A percentile compares a stretch with the other conserved stretches of the same genome.
These are phyloP conservation scores for Pitangus sulphuratus DNA, from an alignment of 2,797 vertebrate genomes.

Conservation along the genomic window DNA sequence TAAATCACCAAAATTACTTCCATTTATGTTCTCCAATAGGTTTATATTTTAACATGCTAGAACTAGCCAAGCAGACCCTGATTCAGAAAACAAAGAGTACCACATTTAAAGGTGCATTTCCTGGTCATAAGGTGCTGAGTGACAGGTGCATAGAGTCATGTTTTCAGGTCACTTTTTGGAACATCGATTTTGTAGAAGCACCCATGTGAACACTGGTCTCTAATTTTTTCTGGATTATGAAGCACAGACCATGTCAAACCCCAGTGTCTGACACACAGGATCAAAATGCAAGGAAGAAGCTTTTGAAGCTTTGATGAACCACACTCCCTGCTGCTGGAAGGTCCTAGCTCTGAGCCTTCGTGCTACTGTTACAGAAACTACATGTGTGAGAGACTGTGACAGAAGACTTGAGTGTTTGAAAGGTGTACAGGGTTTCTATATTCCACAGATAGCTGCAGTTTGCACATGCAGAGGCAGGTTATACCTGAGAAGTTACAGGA, in stretches of 20 bases:
- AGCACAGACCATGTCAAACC: not conserved
- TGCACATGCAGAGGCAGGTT: not conserved
- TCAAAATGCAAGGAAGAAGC: not conserved
- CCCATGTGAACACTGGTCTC: not conserved
- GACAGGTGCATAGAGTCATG: accelerated
- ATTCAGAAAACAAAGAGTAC: not conserved
- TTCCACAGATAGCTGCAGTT: not conserved
- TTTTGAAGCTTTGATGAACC: not conserved
- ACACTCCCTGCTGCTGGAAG: not conserved
- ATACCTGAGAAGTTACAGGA: not conserved
- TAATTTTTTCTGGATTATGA: not conserved
- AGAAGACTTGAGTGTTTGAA: not conserved
- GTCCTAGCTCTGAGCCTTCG: not conserved
- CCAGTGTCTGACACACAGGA: not conserved
- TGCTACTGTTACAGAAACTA: not conserved
- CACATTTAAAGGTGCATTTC: not conserved
- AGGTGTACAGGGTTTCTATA: not conserved
- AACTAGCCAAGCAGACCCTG: not conserved
- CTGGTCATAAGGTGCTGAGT: not conserved
- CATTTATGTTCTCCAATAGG: not conserved
- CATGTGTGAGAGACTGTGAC: not conserved
- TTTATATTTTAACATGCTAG: not conserved
- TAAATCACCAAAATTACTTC: not conserved
- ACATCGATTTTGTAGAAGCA: not conserved
- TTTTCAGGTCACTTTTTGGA: not conserved